Conservation (phyloP, 2,113 vertebrate species). For the Corythoichthys haematopterus region DNA sequence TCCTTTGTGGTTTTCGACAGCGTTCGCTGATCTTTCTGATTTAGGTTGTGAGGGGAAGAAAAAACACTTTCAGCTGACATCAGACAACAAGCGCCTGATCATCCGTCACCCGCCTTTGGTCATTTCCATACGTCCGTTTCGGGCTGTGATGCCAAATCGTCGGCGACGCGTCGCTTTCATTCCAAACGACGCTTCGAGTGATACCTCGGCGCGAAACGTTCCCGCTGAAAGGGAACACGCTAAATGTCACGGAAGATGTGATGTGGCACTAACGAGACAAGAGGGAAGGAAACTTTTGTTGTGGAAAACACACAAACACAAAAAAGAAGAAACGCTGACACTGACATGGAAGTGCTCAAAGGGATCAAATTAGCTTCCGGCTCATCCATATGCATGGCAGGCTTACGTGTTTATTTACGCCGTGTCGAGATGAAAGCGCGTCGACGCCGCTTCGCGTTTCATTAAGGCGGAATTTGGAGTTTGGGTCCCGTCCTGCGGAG, state of each 20-base stretch:
- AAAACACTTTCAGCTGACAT: background rate
- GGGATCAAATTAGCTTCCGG: conserved; percentile 60
- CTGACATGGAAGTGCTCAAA: conserved; percentile 64
- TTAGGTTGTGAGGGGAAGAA: background rate
- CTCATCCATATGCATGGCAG: conserved; percentile 66
- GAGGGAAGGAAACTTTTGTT: conserved; percentile 65
- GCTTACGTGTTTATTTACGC: conserved; percentile 48
- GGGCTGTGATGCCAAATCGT: background rate
- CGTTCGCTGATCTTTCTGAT: background rate
- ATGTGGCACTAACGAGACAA: conserved; percentile 68
- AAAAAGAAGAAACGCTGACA: conserved; percentile 49
- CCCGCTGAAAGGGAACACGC: conserved; percentile 44
- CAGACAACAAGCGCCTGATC: background rate
- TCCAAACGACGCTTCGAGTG: conserved; percentile 21
- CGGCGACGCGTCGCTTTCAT: background rate
- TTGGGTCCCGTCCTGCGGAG: background rate
- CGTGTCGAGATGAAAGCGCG: conserved; percentile 35
- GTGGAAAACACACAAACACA: conserved; percentile 42
- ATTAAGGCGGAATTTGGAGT: conserved; percentile 19
- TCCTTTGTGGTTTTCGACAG: conserved; percentile 1
- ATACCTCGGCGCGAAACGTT: conserved; percentile 23
- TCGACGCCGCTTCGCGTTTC: conserved; percentile 32
- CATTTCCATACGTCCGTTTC: background rate
- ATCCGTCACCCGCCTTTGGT: background rate
- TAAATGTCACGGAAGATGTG: conserved; percentile 16